phyloP scores from a whole-genome alignment of 2,113 vertebrate species.

The Synodontis membranacea region DNA sequence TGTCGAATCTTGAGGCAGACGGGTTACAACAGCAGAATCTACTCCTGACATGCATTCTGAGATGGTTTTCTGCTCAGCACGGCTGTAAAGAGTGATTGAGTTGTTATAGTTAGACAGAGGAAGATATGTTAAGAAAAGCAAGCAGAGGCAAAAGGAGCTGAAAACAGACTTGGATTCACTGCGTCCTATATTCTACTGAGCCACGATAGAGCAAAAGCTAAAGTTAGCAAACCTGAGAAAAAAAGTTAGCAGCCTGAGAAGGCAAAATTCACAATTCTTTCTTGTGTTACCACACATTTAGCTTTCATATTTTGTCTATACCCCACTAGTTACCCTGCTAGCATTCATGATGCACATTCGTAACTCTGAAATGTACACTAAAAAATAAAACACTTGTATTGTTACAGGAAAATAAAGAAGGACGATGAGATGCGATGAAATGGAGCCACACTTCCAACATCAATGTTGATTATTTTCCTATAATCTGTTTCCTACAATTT shows the following conservation, averaged over 20 bases:
- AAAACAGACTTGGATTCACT: neutral
- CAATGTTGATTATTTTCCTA: no score
- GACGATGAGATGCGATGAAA: neutral
- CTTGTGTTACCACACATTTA: no score
- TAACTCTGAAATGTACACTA: neutral
- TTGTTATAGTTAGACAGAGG: neutral
- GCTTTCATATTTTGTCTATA: no score
- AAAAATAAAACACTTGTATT: neutral
- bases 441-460: no score
- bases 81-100: neutral
- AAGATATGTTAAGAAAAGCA: neutral
- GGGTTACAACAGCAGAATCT: neutral
- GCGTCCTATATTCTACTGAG: neutral
- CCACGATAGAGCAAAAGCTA: no score
- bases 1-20: neutral
- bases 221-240: no score
- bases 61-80: no score
- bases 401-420: neutral
- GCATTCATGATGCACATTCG: neutral
- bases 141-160: neutral
- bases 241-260: no score
- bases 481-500: no score
- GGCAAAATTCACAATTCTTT: no score
- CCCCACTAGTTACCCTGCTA: neutral
- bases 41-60: no score